A percentile compares a stretch with the other conserved stretches of the same genome.
phyloP scores from a whole-genome alignment of 2,888 invertebrate species.

The Apotomis capreana region DNA sequence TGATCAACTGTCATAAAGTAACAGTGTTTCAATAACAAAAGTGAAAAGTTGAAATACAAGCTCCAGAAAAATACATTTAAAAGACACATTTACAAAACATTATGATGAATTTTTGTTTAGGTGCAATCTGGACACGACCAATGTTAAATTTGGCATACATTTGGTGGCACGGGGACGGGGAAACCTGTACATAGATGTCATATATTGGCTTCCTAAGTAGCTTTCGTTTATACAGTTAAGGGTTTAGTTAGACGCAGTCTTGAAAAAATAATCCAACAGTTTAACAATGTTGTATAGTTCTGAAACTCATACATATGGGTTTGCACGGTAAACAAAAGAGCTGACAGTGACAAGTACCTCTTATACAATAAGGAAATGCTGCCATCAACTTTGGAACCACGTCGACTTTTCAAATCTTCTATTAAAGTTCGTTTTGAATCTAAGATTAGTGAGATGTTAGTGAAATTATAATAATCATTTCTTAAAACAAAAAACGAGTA shows the following conservation, averaged over 20 bases:
- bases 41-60: not conserved
- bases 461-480: no score
- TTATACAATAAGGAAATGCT: no score
- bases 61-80: not conserved
- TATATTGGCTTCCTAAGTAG: constrained; percentile 15
- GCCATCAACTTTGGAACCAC: no score
- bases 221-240: not conserved
- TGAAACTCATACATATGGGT: no score
- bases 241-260: not conserved
- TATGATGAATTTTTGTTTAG: not conserved
- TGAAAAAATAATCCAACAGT: no score
- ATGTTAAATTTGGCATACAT: not conserved
- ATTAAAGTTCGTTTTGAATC: no score
- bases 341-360: no score
- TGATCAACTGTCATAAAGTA: not conserved
- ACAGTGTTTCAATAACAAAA: not conserved
- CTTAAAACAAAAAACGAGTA: not conserved
- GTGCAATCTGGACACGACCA: not conserved
- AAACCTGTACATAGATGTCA: constrained; percentile 3
- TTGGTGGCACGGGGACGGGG: not conserved
- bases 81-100: not conserved
- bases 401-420: no score
- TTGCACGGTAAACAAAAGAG: no score
- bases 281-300: no score
- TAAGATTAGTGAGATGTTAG: no score